phyloP scores from a whole-genome alignment of 2,797 vertebrate genomes.

The Falco berigora region DNA sequence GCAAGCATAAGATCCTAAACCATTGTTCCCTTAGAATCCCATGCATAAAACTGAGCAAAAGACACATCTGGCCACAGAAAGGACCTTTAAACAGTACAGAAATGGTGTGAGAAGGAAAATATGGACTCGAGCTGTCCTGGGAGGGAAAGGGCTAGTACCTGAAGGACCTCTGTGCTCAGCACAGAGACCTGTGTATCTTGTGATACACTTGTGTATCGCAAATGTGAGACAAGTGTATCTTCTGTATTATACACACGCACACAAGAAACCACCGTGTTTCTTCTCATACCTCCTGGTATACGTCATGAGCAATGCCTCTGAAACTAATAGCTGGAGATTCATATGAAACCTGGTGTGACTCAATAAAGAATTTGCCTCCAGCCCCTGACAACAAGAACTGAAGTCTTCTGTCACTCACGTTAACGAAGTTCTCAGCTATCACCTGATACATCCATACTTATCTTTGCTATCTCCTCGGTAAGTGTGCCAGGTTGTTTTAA shows the following conservation, averaged over 20 bases:
- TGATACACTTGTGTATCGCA: no score
- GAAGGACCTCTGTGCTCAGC: neutral
- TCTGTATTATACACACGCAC: neutral
- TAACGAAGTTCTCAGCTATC: neutral
- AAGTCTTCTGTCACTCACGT: neutral
- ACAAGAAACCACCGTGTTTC: neutral
- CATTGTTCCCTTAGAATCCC: neutral
- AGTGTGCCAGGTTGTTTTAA: neutral
- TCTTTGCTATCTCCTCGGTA: neutral
- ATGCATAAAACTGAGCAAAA: neutral
- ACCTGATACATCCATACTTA: neutral
- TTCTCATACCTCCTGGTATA: neutral
- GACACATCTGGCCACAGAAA: neutral
- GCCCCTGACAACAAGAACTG: neutral
- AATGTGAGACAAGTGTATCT: neutral
- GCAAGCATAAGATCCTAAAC: neutral
- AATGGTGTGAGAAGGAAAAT: neutral
- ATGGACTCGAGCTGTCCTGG: neutral
- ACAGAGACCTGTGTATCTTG: neutral
- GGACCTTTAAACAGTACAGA: neutral
- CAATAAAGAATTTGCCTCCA: neutral
- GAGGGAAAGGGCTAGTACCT: neutral
- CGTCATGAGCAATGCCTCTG: fast-evolving
- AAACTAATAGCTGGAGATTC: neutral
- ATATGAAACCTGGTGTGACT: neutral